These are phyloP conservation scores for Tetramorium alpestre DNA, from an alignment of 1,140 invertebrate species.

Conservation along the genomic window DNA sequence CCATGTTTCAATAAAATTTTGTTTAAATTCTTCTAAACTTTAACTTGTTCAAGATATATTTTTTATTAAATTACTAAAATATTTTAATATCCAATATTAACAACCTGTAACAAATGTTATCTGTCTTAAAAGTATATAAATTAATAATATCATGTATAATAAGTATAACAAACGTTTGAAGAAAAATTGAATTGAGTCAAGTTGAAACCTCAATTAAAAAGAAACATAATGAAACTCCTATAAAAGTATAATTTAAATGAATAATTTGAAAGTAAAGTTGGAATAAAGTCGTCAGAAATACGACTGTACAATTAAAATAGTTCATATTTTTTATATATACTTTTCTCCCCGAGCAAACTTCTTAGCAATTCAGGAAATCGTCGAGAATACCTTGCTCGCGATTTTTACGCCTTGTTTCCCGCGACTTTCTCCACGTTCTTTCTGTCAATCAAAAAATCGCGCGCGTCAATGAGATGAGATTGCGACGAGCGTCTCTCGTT, in stretches of 20 bases:
- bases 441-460: slow-evolving; percentile 42
- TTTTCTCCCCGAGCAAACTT: not conserved
- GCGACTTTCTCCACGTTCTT: slow-evolving; percentile 50
- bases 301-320: not conserved
- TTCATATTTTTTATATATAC: slow-evolving; percentile 1
- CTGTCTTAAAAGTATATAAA: not conserved
- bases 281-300: not conserved
- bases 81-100: not conserved
- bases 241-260: slow-evolving; percentile 7
- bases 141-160: not conserved
- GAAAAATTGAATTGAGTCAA: slow-evolving; percentile 15
- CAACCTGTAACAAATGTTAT: not conserved
- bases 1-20: not conserved
- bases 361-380: not conserved
- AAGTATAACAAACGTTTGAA: not conserved
- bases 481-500: slow-evolving; percentile 43
- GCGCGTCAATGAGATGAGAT: slow-evolving; percentile 51
- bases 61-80: not conserved
- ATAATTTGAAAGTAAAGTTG: not conserved
- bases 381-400: not conserved
- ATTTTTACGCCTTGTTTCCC: slow-evolving; percentile 7
- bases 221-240: not conserved
- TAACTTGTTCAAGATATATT: not conserved
- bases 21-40: not conserved
- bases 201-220: not conserved